Conservation (phyloP, 2,888 invertebrate genomes). For the Agrotis segetum region DNA sequence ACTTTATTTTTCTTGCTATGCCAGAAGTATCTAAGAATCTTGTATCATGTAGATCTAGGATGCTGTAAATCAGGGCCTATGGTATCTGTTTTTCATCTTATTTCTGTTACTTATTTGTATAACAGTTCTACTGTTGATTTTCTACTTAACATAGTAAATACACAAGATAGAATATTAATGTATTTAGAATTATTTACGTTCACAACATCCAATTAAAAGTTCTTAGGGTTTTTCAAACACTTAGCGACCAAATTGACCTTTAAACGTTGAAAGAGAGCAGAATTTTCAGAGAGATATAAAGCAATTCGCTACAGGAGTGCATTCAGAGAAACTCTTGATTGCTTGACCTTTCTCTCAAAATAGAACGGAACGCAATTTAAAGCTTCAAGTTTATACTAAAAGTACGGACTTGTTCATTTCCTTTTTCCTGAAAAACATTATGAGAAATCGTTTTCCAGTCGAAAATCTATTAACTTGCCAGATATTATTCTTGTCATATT, state of each 20-base stretch:
- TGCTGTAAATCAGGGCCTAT: background rate
- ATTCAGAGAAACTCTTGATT: constrained; percentile 14
- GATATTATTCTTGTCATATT: too few species aligned
- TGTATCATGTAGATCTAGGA: too few species aligned
- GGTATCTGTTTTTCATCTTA: background rate
- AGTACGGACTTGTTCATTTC: constrained; percentile 4
- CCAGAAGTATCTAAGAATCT: background rate
- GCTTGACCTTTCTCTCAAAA: constrained; percentile 44
- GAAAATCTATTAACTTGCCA: background rate
- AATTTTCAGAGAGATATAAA: constrained; percentile 13
- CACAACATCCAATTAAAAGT: background rate
- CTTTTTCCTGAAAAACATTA: background rate
- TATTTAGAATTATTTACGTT: background rate
- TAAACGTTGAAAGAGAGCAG: constrained; percentile 9
- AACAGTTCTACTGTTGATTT: background rate
- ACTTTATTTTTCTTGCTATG: background rate
- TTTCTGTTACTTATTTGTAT: too few species aligned
- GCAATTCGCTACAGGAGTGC: constrained; percentile 20
- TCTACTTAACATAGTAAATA: background rate
- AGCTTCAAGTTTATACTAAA: constrained; percentile 25
- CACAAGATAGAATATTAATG: background rate
- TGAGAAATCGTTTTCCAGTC: background rate
- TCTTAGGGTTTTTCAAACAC: background rate
- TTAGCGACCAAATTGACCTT: constrained; percentile 30
- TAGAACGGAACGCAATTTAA: constrained; percentile 41